Evolutionary conservation across 1,140 invertebrate genomes (phyloP), one percentile per base, ranked within the genome.

Genomic region (Polyergus mexicanus): DNA sequence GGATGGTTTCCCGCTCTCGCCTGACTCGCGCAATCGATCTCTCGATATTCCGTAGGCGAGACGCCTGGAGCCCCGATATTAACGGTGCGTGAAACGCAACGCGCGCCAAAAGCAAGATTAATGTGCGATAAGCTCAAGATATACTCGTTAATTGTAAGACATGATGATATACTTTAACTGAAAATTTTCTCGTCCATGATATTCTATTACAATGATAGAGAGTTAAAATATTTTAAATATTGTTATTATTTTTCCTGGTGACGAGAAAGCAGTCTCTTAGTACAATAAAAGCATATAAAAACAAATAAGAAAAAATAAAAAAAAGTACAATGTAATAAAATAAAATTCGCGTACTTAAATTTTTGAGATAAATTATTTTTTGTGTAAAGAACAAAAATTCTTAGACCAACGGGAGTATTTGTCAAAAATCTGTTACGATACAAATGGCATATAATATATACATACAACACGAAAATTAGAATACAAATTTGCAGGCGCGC

Each of bases 71-170:
- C 60, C 10, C 84, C 54, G 65, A 58, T 74, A 69, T 76, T 86
- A 84, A 87, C 71, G n/a, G 1, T 28, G 47, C 75, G 65, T 58
- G 83, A 77, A 77, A 89, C 76, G 83, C 77, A 58, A 47, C 16
- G 28, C 47, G 58, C 47, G 35, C 35, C 54, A 62, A 87, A 85
- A 77, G 32, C 35, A 76, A 88, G 76, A 89, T 89, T 88, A 86
- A 88, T 88, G 76, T 5, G 60, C 41, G 22, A 72, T 25, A 16
- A 8, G n/a, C 56, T 44, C 16, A 16, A 35, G 54, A 74, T 62
- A 74, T 19, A 16, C 35, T n/a, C 22, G 47, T 62, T 83, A 83
- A 74, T 74, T 74, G 8, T 47, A 60, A 72, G 4, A 13, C n/a
- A 11, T n/a, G n/a, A 47, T 13, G 16, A 19, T 51, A 51, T 51